Conservation (phyloP, 53 echinoderm and acorn worm species). For the Arbacia lixula region DNA sequence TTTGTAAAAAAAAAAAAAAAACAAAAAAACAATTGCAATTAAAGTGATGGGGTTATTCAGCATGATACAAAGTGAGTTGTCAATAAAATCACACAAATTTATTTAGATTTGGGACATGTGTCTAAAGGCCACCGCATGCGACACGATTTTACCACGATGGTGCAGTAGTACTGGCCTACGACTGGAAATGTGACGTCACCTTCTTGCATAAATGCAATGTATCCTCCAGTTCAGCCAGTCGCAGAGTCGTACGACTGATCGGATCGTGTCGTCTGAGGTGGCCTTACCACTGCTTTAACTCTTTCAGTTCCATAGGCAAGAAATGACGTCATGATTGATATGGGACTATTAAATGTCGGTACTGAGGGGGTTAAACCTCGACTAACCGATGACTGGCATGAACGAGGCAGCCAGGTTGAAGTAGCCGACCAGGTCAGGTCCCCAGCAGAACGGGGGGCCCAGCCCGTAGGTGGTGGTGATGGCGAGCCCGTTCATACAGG, state of each 20-base stretch:
- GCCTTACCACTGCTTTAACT: too few species aligned
- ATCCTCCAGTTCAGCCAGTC: too few species aligned
- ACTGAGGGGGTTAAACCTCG: too few species aligned
- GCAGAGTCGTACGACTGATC: too few species aligned
- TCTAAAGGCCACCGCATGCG: too few species aligned
- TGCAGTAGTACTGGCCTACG: too few species aligned
- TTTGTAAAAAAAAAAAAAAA: neutral
- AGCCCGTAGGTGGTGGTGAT: constrained; percentile 40
- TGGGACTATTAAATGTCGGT: too few species aligned
- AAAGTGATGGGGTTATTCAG: neutral
- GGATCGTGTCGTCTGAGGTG: too few species aligned
- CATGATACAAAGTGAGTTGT: neutral
- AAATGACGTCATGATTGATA: too few species aligned
- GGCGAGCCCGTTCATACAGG: constrained; percentile 11
- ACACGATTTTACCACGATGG: neutral
- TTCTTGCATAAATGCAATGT: too few species aligned
- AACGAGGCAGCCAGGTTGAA: constrained; percentile 26
- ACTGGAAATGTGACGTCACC: too few species aligned
- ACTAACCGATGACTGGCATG: constrained; percentile 10
- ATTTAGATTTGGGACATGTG: neutral
- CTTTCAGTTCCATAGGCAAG: too few species aligned
- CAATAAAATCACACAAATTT: neutral
- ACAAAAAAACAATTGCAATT: neutral
- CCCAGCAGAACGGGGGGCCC: constrained; percentile 64
- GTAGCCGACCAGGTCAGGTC: constrained; percentile 35